Evolutionary conservation across 2,113 vertebrate species (phyloP).

Genomic region (Chamaea fasciata): DNA sequence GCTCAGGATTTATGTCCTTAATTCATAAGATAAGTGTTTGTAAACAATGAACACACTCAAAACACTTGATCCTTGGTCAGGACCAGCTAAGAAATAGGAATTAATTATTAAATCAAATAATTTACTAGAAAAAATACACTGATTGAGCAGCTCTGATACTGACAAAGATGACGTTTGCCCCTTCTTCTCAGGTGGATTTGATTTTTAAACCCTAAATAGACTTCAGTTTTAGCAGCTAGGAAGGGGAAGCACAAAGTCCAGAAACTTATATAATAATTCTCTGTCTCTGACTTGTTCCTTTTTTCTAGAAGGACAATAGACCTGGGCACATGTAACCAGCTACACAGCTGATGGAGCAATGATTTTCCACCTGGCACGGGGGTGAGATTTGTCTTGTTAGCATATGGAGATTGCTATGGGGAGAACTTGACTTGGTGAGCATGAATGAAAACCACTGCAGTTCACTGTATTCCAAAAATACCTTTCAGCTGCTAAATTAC

Average conservation of each 20-base stretch:
- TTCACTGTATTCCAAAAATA: neutral
- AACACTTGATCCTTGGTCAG: neutral
- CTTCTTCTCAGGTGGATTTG: neutral
- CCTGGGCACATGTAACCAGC: neutral
- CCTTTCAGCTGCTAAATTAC: neutral
- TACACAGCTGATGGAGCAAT: neutral
- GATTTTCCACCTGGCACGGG: neutral
- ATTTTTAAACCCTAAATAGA: neutral
- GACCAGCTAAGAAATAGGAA: neutral
- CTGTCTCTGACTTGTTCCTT: neutral
- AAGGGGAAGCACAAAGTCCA: neutral
- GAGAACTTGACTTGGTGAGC: neutral
- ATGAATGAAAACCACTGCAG: neutral
- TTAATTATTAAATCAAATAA: neutral
- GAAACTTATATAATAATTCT: neutral
- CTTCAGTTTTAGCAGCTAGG: neutral
- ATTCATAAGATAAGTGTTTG: neutral
- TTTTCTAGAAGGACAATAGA: neutral
- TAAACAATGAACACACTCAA: neutral
- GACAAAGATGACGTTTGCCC: neutral
- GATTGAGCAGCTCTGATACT: neutral
- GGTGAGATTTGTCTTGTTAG: neutral
- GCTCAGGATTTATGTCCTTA: neutral
- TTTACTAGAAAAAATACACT: neutral
- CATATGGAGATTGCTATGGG: neutral